Percentiles rank a stretch among this genome's conserved stretches.
These are phyloP conservation scores for Irena cyanogastra DNA, from an alignment of 2,113 vertebrate genomes.

Conservation along the genomic window DNA sequence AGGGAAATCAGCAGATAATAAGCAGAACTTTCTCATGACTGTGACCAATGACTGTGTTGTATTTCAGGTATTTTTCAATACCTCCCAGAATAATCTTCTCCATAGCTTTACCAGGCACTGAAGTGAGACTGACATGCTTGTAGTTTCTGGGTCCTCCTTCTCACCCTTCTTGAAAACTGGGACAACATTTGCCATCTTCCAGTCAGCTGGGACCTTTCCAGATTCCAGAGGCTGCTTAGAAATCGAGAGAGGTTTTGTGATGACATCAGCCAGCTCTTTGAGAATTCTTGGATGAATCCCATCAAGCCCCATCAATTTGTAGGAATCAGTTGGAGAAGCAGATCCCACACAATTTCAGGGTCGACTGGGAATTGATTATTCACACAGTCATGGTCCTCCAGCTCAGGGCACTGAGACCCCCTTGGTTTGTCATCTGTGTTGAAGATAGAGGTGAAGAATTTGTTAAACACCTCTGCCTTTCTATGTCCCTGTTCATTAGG, in stretches of 20 bases:
- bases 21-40: not conserved
- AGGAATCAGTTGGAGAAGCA: not conserved
- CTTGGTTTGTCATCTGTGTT: not conserved
- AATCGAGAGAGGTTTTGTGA: not conserved
- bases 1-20: too few relatives aligned
- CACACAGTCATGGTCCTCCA: not conserved
- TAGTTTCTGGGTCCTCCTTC: not conserved
- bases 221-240: not conserved
- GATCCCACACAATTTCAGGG: not conserved
- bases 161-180: not conserved
- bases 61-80: not conserved
- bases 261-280: not conserved
- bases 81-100: not conserved
- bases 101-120: not conserved
- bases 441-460: not conserved
- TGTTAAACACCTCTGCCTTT: not conserved
- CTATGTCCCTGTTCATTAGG: accelerated
- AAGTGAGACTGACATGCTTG: not conserved
- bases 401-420: not conserved
- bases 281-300: not conserved
- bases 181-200: not conserved
- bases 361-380: not conserved
- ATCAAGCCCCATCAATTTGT: not conserved
- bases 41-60: not conserved
- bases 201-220: not conserved